These are phyloP conservation scores for Tragelaphus buxtoni DNA, from an alignment of 2,113 vertebrate species.

Conservation along the genomic window DNA sequence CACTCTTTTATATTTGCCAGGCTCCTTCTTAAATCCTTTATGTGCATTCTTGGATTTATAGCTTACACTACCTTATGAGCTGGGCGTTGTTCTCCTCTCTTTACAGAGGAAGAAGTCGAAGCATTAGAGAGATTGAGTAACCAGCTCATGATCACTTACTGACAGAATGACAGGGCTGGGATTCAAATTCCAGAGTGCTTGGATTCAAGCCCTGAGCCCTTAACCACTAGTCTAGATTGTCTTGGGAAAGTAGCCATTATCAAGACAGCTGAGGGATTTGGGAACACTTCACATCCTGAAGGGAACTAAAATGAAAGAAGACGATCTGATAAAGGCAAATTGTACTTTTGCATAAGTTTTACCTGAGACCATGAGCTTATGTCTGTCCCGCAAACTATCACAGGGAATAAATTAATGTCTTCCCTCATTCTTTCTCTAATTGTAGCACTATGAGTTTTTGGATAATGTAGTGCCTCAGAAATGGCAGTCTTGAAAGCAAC, in stretches of 20 bases:
- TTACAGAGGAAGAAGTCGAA: neutral
- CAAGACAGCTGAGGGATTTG: neutral
- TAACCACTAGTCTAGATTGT: neutral
- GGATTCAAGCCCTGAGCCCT: neutral
- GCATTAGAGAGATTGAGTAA: neutral
- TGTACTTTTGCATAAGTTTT: neutral
- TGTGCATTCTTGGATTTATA: neutral
- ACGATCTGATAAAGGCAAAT: neutral
- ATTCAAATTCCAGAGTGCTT: neutral
- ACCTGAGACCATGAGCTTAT: neutral
- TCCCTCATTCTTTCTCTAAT: neutral
- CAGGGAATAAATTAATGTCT: neutral
- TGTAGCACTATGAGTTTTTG: neutral
- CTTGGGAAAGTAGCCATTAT: neutral
- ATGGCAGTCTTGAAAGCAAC: neutral
- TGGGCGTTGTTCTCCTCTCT: neutral
- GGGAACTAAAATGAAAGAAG: neutral
- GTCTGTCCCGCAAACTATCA: neutral
- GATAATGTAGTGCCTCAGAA: neutral
- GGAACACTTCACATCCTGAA: neutral
- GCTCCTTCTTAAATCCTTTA: neutral
- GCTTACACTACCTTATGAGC: neutral
- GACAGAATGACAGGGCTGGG: neutral
- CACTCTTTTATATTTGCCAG: neutral
- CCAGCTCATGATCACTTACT: neutral